These are phyloP conservation scores for Tinea pellionella DNA, from an alignment of 2,888 invertebrate genomes.

Conservation along the genomic window DNA sequence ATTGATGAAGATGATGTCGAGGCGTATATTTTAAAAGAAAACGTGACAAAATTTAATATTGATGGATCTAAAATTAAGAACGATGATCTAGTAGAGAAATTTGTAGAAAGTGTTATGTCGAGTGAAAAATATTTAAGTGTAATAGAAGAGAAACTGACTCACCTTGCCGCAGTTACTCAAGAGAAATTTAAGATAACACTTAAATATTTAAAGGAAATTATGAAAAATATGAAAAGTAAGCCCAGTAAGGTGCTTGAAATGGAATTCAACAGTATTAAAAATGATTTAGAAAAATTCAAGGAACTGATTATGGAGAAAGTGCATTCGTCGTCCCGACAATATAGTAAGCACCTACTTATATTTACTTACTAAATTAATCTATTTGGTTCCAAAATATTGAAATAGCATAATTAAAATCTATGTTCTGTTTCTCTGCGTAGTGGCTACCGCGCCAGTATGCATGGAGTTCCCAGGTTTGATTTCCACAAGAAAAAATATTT, in stretches of 20 bases:
- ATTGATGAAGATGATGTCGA: neutral
- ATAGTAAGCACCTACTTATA: neutral
- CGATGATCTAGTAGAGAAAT: slow-evolving; percentile 38
- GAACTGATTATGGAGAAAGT: slow-evolving; percentile 23
- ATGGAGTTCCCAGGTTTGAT: too few relatives aligned
- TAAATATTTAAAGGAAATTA: slow-evolving; percentile 42
- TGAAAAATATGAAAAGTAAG: slow-evolving; percentile 28
- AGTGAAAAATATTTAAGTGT: slow-evolving; percentile 47
- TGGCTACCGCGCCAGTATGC: too few relatives aligned
- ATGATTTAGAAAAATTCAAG: slow-evolving; percentile 34
- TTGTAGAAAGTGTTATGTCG: slow-evolving; percentile 46
- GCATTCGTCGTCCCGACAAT: slow-evolving; percentile 15
- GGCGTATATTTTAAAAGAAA: neutral
- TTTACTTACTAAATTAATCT: neutral
- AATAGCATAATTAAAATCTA: too few relatives aligned
- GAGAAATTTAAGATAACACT: slow-evolving; percentile 41
- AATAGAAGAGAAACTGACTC: slow-evolving; percentile 41
- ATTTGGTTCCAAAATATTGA: too few relatives aligned
- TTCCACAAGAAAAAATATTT: too few relatives aligned
- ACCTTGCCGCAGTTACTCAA: slow-evolving; percentile 39
- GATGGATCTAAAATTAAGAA: slow-evolving; percentile 21
- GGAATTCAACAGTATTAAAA: slow-evolving; percentile 27
- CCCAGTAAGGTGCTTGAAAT: slow-evolving; percentile 27
- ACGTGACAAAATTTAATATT: neutral
- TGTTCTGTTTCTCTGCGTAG: too few relatives aligned